Conservation (phyloP, 2,797 vertebrate species). For the Sebastes diaconus region DNA sequence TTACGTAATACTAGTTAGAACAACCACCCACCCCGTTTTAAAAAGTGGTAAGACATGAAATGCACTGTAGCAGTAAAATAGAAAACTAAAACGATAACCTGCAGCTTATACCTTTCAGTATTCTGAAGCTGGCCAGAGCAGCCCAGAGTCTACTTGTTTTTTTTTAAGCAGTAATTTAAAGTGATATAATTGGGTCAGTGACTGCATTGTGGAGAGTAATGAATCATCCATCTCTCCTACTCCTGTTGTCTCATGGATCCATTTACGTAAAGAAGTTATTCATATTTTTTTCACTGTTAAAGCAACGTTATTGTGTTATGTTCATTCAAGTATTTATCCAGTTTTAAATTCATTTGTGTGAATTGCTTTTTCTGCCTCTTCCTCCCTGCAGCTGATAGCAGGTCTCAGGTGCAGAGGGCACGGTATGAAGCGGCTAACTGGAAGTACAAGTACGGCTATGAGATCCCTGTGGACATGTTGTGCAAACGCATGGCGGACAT, state of each 20-base stretch:
- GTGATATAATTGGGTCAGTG: not conserved
- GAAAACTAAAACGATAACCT: not conserved
- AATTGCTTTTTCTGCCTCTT: not conserved
- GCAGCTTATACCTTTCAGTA: not conserved
- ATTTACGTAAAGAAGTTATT: not conserved
- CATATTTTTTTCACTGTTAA: not conserved
- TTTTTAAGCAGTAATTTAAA: not conserved
- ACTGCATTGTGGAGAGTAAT: not conserved
- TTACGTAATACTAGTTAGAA: not conserved
- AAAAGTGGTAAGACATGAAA: not conserved
- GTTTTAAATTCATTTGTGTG: not conserved
- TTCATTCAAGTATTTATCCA: not conserved
- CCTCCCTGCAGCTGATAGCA: conserved; percentile 87
- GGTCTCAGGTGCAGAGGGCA: conserved; percentile 94
- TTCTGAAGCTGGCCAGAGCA: not conserved
- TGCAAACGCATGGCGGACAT: conserved; percentile 96
- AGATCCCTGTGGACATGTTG: conserved; percentile 95
- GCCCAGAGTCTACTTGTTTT: not conserved
- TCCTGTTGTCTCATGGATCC: not conserved
- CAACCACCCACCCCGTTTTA: not conserved
- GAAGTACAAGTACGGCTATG: conserved; percentile 96
- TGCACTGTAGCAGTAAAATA: not conserved
- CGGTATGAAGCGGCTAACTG: conserved; percentile 96
- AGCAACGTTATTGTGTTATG: not conserved
- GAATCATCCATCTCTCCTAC: not conserved